Percentiles rank a stretch among this genome's conserved stretches.
phyloP scores from a whole-genome alignment of 2,888 invertebrate genomes.

The Sylvicola fuscatus region DNA sequence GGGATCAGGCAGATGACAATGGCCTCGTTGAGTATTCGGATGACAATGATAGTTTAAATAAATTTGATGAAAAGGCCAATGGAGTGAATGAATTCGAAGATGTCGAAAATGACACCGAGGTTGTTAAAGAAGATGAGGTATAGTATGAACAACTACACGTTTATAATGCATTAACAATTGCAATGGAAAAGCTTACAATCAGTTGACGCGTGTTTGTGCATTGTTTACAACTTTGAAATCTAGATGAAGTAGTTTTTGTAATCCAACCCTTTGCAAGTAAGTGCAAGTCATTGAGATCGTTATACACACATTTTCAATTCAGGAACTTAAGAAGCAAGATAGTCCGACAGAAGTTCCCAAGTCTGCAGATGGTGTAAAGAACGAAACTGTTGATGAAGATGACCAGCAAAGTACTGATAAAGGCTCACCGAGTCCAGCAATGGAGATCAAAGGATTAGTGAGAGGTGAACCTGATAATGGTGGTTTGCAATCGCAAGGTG shows the following conservation, averaged over 20 bases:
- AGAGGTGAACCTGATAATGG: conserved; percentile 22
- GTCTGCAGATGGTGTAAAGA: conserved; percentile 3
- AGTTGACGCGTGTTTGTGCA: too few relatives aligned
- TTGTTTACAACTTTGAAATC: too few relatives aligned
- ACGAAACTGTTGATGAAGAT: conserved; percentile 5
- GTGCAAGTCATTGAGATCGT: too few relatives aligned
- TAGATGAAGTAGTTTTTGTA: too few relatives aligned
- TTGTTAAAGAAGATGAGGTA: conserved; percentile 21
- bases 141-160: too few relatives aligned
- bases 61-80: conserved; percentile 7
- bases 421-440: conserved; percentile 18
- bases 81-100: conserved; percentile 9
- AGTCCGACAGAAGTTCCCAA: conserved; percentile 10
- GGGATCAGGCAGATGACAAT: background rate
- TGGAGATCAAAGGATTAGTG: conserved; percentile 24
- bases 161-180: too few relatives aligned
- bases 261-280: too few relatives aligned
- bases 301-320: too few relatives aligned
- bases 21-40: background rate
- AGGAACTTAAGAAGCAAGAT: too few relatives aligned
- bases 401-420: conserved; percentile 8
- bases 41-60: conserved; percentile 6
- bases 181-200: too few relatives aligned
- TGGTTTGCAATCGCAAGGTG: conserved; percentile 26
- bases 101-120: conserved; percentile 10